These are phyloP conservation scores for Dicentrarchus labrax DNA, from an alignment of 2,113 vertebrate species.

Conservation along the genomic window DNA sequence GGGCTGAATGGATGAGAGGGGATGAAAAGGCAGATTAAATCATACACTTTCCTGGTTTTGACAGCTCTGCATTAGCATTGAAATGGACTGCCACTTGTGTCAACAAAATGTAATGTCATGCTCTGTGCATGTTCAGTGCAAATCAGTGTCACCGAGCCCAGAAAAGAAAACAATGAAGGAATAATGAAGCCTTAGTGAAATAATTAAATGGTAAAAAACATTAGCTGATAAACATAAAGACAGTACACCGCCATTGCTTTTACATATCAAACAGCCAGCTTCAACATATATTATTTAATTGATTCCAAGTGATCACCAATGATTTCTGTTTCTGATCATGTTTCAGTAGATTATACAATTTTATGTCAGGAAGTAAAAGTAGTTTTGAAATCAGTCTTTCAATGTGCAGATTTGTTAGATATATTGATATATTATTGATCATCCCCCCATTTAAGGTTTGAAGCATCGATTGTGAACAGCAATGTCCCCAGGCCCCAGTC, in stretches of 20 bases:
- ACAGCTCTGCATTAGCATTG: background rate
- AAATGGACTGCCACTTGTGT: background rate
- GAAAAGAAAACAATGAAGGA: background rate
- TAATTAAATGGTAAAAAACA: background rate
- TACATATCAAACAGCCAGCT: background rate
- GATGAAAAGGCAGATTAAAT: background rate
- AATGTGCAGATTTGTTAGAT: too few relatives aligned
- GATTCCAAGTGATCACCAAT: background rate
- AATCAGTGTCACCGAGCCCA: background rate
- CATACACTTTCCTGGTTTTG: background rate
- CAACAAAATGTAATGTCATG: background rate
- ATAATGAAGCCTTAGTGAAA: background rate
- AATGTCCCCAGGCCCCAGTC: too few relatives aligned
- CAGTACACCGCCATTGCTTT: background rate
- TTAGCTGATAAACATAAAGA: conserved; percentile 13
- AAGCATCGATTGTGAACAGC: background rate
- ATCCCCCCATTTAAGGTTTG: too few relatives aligned
- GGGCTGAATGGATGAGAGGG: conserved; percentile 5
- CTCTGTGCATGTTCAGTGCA: background rate
- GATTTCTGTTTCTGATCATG: background rate
- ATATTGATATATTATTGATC: too few relatives aligned
- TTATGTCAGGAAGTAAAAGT: background rate
- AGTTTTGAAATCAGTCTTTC: background rate
- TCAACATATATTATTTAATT: background rate
- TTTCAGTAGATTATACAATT: background rate